These are phyloP conservation scores for Poecilus cupreus DNA, from an alignment of 2,888 invertebrate species.

Conservation along the genomic window DNA sequence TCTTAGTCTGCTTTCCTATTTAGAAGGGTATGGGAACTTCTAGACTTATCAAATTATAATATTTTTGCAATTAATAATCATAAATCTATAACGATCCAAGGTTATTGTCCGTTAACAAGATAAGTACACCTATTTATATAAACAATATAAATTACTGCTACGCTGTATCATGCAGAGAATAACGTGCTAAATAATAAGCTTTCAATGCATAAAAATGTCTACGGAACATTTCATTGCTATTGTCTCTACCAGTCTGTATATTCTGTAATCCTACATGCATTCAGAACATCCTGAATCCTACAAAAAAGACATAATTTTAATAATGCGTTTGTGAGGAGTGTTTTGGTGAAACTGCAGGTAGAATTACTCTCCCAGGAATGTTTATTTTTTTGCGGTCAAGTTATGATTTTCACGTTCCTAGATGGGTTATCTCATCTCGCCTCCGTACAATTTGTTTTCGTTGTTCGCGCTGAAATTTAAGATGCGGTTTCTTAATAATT, in stretches of 20 bases:
- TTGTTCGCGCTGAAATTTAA: constrained; percentile 43
- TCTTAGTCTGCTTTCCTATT: no score
- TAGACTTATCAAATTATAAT: not conserved
- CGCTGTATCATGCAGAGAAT: constrained; percentile 47
- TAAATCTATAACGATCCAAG: constrained; percentile 63
- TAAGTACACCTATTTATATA: constrained; percentile 51
- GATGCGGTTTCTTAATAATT: constrained; percentile 49
- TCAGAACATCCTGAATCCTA: not conserved
- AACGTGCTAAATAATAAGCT: constrained; percentile 37
- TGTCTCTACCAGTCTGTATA: not conserved
- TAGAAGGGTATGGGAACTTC: not conserved
- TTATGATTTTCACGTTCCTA: not conserved
- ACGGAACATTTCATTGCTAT: not conserved
- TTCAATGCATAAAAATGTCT: constrained; percentile 13
- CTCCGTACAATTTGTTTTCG: constrained; percentile 6
- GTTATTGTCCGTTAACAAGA: constrained; percentile 58
- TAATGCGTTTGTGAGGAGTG: no score
- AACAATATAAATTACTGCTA: constrained; percentile 51
- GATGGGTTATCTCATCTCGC: not conserved
- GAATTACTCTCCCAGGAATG: not conserved
- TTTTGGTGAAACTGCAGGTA: not conserved
- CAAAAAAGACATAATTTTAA: no score
- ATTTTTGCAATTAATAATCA: constrained; percentile 63
- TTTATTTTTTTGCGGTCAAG: not conserved
- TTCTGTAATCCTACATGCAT: not conserved